A percentile compares a stretch with the other conserved stretches of the same genome.
phyloP scores from a whole-genome alignment of 1,140 invertebrate species.

The Cotesia glomerata region DNA sequence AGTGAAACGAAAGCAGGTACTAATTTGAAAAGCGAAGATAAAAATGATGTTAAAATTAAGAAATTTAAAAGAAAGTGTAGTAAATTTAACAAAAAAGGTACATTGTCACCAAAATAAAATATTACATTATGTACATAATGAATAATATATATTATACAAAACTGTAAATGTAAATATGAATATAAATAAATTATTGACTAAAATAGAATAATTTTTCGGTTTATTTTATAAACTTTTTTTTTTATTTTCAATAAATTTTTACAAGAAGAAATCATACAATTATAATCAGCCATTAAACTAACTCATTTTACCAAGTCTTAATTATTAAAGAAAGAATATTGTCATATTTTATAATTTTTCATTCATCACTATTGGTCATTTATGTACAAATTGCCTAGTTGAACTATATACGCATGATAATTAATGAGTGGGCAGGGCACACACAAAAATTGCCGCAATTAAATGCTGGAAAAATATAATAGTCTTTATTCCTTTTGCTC shows the following conservation, averaged over 20 bases:
- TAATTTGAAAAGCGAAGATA: constrained; percentile 16
- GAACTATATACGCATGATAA: constrained; percentile 5
- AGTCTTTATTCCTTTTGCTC: constrained; percentile 43
- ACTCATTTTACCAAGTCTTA: not conserved
- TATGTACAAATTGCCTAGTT: constrained; percentile 31
- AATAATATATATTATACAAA: not conserved
- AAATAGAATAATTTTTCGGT: not conserved
- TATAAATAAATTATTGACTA: not conserved
- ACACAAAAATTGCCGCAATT: constrained; percentile 35
- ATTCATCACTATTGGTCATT: constrained; percentile 18
- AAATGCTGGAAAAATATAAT: constrained; percentile 54
- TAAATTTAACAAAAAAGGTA: constrained; percentile 46
- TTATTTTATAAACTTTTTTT: not conserved
- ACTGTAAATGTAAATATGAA: constrained; percentile 1
- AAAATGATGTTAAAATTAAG: constrained; percentile 33
- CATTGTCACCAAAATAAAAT: constrained; percentile 28
- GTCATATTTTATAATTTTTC: constrained; percentile 1
- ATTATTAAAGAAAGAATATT: not conserved
- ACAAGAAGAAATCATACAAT: constrained; percentile 21
- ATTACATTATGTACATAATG: not conserved
- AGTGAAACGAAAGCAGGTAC: constrained; percentile 22
- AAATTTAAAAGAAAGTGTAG: constrained; percentile 53
- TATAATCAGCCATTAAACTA: not conserved
- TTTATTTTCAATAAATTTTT: not conserved
- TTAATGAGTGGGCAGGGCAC: constrained; percentile 23